Evolutionary conservation across 2,113 vertebrate genomes (phyloP), one percentile per base, ranked within the genome.

Genomic region (Cryptotis parvus): DNA sequence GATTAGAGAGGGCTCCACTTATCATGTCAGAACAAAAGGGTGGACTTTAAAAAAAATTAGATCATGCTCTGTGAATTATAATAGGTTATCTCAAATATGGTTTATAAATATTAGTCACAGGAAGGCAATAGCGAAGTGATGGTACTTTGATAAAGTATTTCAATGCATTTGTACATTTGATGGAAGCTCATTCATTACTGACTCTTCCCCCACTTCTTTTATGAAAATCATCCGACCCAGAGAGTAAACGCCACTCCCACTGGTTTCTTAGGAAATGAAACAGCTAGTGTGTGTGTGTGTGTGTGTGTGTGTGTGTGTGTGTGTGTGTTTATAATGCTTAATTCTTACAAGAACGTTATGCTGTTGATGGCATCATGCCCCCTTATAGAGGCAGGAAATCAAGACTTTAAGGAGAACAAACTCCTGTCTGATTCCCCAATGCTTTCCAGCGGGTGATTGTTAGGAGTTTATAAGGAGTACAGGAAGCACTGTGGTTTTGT

Each of bases 11-110:
- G 55, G 24, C 18, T 80, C 43, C 20, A 12, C 29, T 26, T 66
- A 22, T 61, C 75, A 55, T 94, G n/a, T 55, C 89, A 77, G 84
- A 87, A 84, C 45, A 33, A 73, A 91, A 27, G 4, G 37, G 45
- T 63, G 43, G 27, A 43, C 22, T 75, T 79, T 41, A 26, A 76
- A 85, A 84, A 52, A 58, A 65, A 12, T 74, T 63, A 26, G 65
- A 3, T 76, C 55, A 4, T 82, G 37, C 81, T 45, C 79, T 92
- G 35, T 75, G n/a, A 94, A 33, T 92, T 49, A 84, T 72, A 26
- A 4, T 65, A 73, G 24, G 58, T 41, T 3, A 55, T 43, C 14
- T 87, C 39, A 68, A 39, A 69, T 74, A 45, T 74, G 49, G 18
- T 82, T n/a, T 75, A 15, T 74, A 14, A 55, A 24, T 74, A 2